Base-by-base conservation (phyloP, 2,888 invertebrate genomes). In the Silvanus unidentatus region DNA sequence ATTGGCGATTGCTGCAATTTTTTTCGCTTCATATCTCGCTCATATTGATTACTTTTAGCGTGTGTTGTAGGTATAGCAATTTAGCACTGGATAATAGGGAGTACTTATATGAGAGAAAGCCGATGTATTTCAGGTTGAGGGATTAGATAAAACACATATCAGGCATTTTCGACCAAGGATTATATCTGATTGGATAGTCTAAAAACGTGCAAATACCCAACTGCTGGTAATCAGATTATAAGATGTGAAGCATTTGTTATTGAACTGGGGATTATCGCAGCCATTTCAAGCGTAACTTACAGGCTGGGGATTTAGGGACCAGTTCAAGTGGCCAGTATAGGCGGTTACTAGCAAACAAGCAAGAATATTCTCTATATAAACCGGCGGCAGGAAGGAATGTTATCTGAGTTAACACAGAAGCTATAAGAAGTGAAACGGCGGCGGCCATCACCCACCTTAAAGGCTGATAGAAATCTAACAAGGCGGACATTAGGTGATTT, bases 161-260 rank as follows among this genome's bases (percentile, higher is more conserved):
- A 4, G 32, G 32, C 32, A 32, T 32, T 8, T 32, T 32, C 32
- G 11, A 11, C 11, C 32, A 32, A 32, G 47, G 57, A 54, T 57
- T 58, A 58, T 41, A 47, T 49, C 53, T 56, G 58, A 58, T 58
- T 58, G 58, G 52, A 55, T 53, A 48, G 54, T 47, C 57, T 49
- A 57, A 59, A 60, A 59, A 57, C 59, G 55, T 56, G 50, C 47
- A 47, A 57, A 54, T 56, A 52, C 53, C 49, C 50, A 44, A 43
- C 48, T 49, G 46, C 48, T 48, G 45, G 50, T 66, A 65, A 69
- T 66, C 65, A 66, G 68, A 68, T 67, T 67, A 66, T 60, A 58
- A 65, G 58, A 62, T 58, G 57, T 58, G 61, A 61, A 56, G 61
- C 63, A 60, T 64, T 66, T 66, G 66, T 68, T 67, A 68, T 67